phyloP scores from a whole-genome alignment of 2,888 invertebrate genomes.

The Nemotelus pantherinus region DNA sequence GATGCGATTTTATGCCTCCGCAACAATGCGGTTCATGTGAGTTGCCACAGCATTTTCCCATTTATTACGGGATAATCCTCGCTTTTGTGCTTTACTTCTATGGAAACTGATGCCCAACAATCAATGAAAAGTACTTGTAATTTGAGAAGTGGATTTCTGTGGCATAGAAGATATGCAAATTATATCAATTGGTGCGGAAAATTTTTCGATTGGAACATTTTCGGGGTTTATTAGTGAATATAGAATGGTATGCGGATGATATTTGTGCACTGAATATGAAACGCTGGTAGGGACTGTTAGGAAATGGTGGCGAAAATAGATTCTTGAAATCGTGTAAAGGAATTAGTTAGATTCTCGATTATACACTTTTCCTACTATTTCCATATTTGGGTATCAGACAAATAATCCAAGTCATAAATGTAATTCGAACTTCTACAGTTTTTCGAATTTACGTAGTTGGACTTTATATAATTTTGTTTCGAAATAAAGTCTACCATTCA shows the following conservation, averaged over 20 bases:
- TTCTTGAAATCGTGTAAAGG: too few species aligned
- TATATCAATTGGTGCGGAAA: slow-evolving; percentile 40
- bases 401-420: too few species aligned
- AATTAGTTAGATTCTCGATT: too few species aligned
- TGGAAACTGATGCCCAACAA: slow-evolving; percentile 45
- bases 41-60: slow-evolving; percentile 49
- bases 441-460: too few species aligned
- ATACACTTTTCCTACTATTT: too few species aligned
- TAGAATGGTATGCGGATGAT: not conserved
- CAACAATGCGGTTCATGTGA: slow-evolving; percentile 49
- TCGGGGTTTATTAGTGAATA: slow-evolving; percentile 14
- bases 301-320: too few species aligned
- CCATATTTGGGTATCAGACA: too few species aligned
- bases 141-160: slow-evolving; percentile 43
- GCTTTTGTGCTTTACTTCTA: slow-evolving; percentile 48
- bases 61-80: slow-evolving; percentile 49
- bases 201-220: slow-evolving; percentile 31
- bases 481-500: too few species aligned
- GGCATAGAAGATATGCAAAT: slow-evolving; percentile 43
- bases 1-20: slow-evolving; percentile 46
- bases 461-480: too few species aligned
- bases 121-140: slow-evolving; percentile 43
- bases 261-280: too few species aligned
- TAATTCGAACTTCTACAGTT: too few species aligned
- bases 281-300: too few species aligned